Evolutionary conservation across 2,797 vertebrate species (phyloP).

Genomic region (Peromyscus melanophrys): DNA sequence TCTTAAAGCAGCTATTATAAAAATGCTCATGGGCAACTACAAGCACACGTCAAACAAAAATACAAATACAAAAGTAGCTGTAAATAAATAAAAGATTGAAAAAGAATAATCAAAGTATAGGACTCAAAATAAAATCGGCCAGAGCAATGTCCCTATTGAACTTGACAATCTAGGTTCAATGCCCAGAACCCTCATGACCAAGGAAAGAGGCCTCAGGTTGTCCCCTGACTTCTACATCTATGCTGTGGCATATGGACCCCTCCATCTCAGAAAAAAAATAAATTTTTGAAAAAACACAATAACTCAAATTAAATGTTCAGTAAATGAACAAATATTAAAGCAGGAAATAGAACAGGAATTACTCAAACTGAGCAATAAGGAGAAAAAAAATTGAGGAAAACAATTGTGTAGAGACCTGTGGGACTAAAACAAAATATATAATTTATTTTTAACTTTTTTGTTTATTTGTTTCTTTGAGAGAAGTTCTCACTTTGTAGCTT

Average conservation of each 20-base stretch:
- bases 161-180: background rate
- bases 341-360: background rate
- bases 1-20: slow-evolving; percentile 6
- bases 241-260: background rate
- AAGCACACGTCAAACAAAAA: background rate
- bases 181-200: background rate
- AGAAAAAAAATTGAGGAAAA: background rate
- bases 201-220: background rate
- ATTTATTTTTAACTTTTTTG: background rate
- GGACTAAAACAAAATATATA: background rate
- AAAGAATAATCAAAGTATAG: background rate
- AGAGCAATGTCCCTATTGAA: background rate
- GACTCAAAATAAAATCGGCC: background rate
- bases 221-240: background rate
- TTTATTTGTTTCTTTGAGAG: background rate
- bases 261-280: background rate
- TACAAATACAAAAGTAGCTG: background rate
- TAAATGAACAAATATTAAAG: background rate
- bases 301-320: background rate
- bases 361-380: background rate
- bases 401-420: background rate
- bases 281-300: background rate
- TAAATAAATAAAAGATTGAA: background rate
- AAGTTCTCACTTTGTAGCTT: background rate
- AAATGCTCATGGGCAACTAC: background rate